These are phyloP conservation scores for Elephas maximus DNA, from an alignment of 2,113 vertebrate species.

Conservation along the genomic window DNA sequence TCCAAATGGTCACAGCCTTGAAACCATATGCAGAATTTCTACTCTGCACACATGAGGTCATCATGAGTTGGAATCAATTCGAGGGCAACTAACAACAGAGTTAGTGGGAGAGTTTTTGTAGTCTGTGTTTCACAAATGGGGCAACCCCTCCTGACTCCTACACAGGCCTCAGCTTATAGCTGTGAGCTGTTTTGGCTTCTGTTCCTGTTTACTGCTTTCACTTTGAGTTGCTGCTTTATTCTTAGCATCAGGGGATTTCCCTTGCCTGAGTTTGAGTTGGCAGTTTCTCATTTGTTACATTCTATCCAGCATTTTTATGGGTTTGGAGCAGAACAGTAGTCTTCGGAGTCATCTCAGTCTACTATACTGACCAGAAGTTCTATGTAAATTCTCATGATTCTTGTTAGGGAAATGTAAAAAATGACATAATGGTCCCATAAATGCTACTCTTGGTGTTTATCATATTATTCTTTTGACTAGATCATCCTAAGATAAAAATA, in stretches of 20 bases:
- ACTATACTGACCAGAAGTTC: slow-evolving; percentile 25
- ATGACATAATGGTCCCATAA: not conserved
- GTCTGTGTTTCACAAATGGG: no score
- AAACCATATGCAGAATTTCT: no score
- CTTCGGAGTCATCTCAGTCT: not conserved
- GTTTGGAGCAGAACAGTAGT: slow-evolving; percentile 27
- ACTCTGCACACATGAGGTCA: no score
- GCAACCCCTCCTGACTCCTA: not conserved
- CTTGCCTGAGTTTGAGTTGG: slow-evolving; percentile 14
- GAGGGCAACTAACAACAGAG: no score
- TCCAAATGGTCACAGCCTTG: not conserved
- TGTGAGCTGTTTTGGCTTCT: slow-evolving; percentile 39
- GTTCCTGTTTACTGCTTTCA: slow-evolving; percentile 55
- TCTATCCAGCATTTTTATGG: slow-evolving; percentile 18
- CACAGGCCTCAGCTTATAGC: not conserved
- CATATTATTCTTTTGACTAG: slow-evolving; percentile 48
- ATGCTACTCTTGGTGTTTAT: not conserved
- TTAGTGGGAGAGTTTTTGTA: no score
- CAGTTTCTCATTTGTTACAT: not conserved
- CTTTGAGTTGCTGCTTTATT: slow-evolving; percentile 60
- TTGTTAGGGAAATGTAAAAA: slow-evolving; percentile 38
- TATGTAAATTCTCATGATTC: not conserved
- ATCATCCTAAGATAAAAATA: slow-evolving; percentile 32
- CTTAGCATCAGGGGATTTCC: slow-evolving; percentile 34
- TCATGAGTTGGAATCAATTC: no score